A percentile compares a stretch with the other conserved stretches of the same genome.
Conservation (phyloP, 2,888 invertebrate genomes). For the Phytoseiulus persimilis region DNA sequence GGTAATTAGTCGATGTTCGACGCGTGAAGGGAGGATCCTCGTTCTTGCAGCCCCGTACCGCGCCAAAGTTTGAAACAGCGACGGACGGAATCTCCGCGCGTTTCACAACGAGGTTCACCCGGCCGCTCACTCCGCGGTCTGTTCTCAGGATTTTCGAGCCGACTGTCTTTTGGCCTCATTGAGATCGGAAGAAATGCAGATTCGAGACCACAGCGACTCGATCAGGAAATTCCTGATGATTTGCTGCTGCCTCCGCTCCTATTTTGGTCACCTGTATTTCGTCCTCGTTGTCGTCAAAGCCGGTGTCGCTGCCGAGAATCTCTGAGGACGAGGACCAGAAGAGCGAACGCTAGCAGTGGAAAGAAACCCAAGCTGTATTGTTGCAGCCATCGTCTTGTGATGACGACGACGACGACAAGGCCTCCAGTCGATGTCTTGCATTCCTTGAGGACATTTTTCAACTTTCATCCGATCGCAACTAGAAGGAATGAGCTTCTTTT, state of each 20-base stretch:
- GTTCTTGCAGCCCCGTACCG: too few species aligned
- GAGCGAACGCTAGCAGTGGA: not conserved
- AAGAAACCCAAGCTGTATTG: not conserved
- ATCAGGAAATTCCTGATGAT: not conserved
- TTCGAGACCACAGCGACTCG: not conserved
- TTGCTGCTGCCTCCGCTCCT: not conserved
- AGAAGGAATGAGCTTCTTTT: not conserved
- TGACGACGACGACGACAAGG: not conserved
- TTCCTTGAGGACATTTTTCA: not conserved
- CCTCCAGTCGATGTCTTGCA: not conserved
- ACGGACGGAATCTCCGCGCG: not conserved
- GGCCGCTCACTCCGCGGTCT: not conserved
- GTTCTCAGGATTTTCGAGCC: not conserved
- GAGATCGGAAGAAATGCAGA: not conserved
- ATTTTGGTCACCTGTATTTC: slow-evolving; percentile 5
- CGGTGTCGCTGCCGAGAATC: not conserved
- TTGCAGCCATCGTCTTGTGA: not conserved
- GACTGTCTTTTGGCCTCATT: not conserved
- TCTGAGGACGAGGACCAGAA: not conserved
- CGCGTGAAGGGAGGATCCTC: too few species aligned
- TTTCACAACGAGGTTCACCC: not conserved
- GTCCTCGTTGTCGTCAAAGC: not conserved
- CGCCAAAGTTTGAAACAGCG: not conserved
- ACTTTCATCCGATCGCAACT: slow-evolving; percentile 5
- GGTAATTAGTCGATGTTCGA: too few species aligned